A percentile compares a stretch with the other conserved stretches of the same genome.
Evolutionary conservation across 1,140 invertebrate species (phyloP).

Genomic region (Meloidogyne exigua): DNA sequence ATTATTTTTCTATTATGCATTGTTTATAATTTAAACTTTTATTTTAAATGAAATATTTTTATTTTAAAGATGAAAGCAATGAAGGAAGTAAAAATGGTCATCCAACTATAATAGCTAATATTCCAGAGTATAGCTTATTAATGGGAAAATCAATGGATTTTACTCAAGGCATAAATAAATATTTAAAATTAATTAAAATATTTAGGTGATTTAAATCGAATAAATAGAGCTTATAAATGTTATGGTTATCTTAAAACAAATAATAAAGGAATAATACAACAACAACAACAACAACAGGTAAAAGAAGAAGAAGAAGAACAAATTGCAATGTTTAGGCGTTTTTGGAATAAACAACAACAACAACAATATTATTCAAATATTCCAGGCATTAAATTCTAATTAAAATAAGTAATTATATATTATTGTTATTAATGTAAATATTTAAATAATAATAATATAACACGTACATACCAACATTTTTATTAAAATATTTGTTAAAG

Average conservation of each 20-base stretch:
- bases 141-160: slow-evolving; percentile 63
- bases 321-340: background rate
- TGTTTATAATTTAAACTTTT: background rate
- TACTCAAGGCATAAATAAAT: slow-evolving; percentile 39
- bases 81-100: slow-evolving; percentile 56
- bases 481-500: too few relatives aligned
- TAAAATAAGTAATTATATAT: background rate
- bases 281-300: background rate
- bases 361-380: background rate
- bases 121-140: slow-evolving; percentile 46
- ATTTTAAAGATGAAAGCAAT: slow-evolving; percentile 30
- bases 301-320: background rate
- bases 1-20: slow-evolving; percentile 62
- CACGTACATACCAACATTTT: too few relatives aligned
- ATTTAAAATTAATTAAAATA: slow-evolving; percentile 6
- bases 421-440: too few relatives aligned
- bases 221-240: slow-evolving; percentile 60
- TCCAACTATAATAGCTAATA: slow-evolving; percentile 61
- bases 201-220: slow-evolving; percentile 54
- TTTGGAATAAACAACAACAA: slow-evolving; percentile 2
- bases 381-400: background rate
- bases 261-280: background rate
- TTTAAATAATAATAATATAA: too few relatives aligned
- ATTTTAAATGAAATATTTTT: background rate
- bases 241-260: slow-evolving; percentile 1